phyloP scores from a whole-genome alignment of 2,888 invertebrate genomes.

The Monopis laevigella region DNA sequence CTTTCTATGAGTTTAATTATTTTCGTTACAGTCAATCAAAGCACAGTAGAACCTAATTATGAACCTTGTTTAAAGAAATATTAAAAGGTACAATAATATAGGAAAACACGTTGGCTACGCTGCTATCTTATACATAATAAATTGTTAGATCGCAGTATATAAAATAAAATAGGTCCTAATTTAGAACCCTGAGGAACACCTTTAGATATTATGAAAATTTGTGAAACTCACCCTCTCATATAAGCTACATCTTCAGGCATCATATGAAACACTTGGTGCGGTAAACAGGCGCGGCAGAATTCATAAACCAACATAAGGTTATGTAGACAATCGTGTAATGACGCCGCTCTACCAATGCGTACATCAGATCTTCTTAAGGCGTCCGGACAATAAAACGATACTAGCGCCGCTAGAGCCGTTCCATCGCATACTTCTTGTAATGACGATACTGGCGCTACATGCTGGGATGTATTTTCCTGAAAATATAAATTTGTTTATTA shows the following conservation, averaged over 20 bases:
- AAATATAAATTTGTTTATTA: slow-evolving; percentile 24
- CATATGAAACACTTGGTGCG: slow-evolving; percentile 91
- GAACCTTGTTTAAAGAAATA: too few species aligned
- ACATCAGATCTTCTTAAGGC: slow-evolving; percentile 62
- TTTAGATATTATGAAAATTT: too few species aligned
- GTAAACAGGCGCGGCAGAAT: slow-evolving; percentile 86
- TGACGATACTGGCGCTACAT: slow-evolving; percentile 78
- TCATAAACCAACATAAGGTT: slow-evolving; percentile 89
- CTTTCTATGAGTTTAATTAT: too few species aligned
- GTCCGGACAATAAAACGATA: slow-evolving; percentile 86
- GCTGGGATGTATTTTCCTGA: slow-evolving; percentile 64
- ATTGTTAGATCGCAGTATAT: background rate
- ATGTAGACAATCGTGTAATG: slow-evolving; percentile 89
- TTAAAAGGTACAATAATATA: too few species aligned
- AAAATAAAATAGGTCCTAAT: background rate
- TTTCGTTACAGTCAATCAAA: too few species aligned
- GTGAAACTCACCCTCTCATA: slow-evolving; percentile 79
- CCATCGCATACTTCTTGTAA: slow-evolving; percentile 92
- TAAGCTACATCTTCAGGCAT: slow-evolving; percentile 96
- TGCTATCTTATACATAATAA: too few species aligned
- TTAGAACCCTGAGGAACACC: background rate
- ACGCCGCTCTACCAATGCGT: slow-evolving; percentile 70
- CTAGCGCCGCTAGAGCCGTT: slow-evolving; percentile 84
- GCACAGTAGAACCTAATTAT: too few species aligned
- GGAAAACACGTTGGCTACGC: too few species aligned